phyloP scores from a whole-genome alignment of 2,888 invertebrate species.

The Andrena dorsata region DNA sequence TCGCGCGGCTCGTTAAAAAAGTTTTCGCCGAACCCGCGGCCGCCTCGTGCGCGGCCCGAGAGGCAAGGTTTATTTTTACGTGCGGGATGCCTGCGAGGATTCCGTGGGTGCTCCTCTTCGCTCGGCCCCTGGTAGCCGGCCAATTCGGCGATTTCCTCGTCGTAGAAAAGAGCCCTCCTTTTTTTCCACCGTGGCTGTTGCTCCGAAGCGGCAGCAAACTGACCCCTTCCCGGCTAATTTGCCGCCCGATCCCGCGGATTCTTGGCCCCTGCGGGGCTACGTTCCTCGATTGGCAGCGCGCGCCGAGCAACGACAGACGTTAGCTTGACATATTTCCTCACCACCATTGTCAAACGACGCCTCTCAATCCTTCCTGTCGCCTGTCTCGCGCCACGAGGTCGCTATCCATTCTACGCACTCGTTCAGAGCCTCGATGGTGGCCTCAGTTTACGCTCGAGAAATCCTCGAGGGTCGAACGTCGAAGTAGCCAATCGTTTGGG shows the following conservation, averaged over 20 bases:
- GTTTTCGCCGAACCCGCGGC: constrained; percentile 51
- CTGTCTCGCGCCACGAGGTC: background rate
- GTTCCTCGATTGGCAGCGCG: constrained; percentile 17
- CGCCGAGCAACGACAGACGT: constrained; percentile 22
- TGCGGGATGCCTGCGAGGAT: constrained; percentile 66
- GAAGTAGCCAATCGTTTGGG: too few species aligned
- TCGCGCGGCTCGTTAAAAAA: constrained; percentile 63
- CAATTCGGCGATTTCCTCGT: constrained; percentile 65
- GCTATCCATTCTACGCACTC: too few species aligned
- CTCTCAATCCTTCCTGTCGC: background rate
- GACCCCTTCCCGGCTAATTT: constrained; percentile 1
- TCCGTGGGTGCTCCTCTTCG: constrained; percentile 54
- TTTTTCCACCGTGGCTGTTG: constrained; percentile 14
- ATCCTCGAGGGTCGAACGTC: too few species aligned
- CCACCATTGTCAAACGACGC: constrained; percentile 28
- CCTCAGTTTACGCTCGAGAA: too few species aligned
- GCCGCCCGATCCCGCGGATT: constrained; percentile 11
- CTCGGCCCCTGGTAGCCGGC: constrained; percentile 58
- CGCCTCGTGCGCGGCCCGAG: constrained; percentile 25
- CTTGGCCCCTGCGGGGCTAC: constrained; percentile 18
- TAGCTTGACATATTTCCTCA: constrained; percentile 29
- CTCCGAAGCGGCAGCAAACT: background rate
- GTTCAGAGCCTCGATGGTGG: too few species aligned
- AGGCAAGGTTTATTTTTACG: constrained; percentile 66
- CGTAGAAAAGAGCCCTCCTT: constrained; percentile 46